These are phyloP conservation scores for Melopsittacus undulatus DNA, from an alignment of 2,797 vertebrate species.

Conservation along the genomic window DNA sequence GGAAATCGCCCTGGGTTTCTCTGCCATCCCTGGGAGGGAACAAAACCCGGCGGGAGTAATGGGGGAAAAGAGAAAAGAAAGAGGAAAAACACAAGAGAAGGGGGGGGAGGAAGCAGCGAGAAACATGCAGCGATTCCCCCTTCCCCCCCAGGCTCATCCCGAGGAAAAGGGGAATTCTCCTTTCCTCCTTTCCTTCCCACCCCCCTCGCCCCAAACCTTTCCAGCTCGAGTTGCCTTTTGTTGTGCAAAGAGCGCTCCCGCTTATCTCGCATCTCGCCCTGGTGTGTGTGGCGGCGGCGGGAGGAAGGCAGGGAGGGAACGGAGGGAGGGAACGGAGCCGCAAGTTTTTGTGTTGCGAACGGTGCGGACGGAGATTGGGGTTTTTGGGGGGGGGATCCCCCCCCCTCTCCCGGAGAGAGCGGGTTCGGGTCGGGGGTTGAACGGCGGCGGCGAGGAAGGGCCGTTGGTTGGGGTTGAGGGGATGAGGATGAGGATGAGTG, in stretches of 20 bases:
- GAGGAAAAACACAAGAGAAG: not conserved
- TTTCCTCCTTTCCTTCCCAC: not conserved
- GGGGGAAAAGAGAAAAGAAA: not conserved
- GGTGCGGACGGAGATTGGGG: not conserved
- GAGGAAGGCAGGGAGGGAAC: not conserved
- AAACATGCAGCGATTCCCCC: not conserved
- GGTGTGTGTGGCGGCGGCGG: slow-evolving; percentile 17
- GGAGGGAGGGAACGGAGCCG: not conserved
- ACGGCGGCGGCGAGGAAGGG: not conserved
- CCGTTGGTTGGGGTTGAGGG: not conserved
- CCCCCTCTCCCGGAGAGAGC: not conserved
- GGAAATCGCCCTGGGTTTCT: not conserved
- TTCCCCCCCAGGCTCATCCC: not conserved
- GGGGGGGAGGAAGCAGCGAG: not conserved
- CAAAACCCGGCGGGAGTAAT: slow-evolving; percentile 35
- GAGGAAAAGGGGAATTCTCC: not conserved
- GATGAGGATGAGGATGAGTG: not conserved
- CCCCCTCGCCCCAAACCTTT: slow-evolving; percentile 33
- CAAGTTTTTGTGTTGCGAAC: slow-evolving; percentile 7
- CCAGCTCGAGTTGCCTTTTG: slow-evolving; percentile 68
- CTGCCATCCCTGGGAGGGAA: slow-evolving; percentile 1
- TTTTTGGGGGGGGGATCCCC: not conserved
- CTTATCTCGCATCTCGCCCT: slow-evolving; percentile 56
- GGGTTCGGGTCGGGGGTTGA: not conserved
- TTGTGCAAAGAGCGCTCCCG: slow-evolving; percentile 59